Conservation (phyloP, 2,888 invertebrate species). For the Heliconius ethilla region DNA sequence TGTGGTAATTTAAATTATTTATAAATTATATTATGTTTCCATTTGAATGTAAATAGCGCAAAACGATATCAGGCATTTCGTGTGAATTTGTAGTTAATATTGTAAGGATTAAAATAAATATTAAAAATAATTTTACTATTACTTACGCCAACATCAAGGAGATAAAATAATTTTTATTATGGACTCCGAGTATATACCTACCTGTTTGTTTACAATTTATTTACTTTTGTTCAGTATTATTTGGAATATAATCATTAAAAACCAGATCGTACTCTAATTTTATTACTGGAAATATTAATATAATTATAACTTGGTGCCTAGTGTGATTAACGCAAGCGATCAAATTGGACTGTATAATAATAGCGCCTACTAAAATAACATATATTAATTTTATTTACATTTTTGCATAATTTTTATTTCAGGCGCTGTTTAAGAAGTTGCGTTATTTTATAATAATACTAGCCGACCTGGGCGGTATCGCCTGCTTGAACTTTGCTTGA, state of each 20-base stretch:
- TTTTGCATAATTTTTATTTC: not conserved
- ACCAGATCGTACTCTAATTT: not conserved
- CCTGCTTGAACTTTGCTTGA: too few species aligned
- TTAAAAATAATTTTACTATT: constrained; percentile 6
- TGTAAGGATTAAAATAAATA: constrained; percentile 52
- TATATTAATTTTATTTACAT: not conserved
- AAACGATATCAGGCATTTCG: constrained; percentile 71
- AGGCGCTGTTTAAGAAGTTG: not conserved
- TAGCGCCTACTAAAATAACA: not conserved
- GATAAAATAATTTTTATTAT: not conserved
- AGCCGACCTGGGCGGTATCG: too few species aligned
- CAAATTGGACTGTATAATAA: not conserved
- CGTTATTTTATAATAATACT: not conserved
- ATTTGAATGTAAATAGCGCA: constrained; percentile 58
- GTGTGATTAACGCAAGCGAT: not conserved
- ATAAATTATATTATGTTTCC: constrained; percentile 52
- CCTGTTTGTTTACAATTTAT: not conserved
- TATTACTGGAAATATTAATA: not conserved
- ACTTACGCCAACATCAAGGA: not conserved
- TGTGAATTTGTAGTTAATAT: constrained; percentile 63
- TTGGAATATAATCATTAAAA: not conserved
- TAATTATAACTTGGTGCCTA: not conserved
- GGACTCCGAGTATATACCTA: not conserved
- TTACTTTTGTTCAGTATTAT: not conserved
- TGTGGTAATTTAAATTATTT: constrained; percentile 44